Evolutionary conservation across 1,140 invertebrate genomes (phyloP), one percentile per base, ranked within the genome.

Genomic region (Brachionus koreanus): DNA sequence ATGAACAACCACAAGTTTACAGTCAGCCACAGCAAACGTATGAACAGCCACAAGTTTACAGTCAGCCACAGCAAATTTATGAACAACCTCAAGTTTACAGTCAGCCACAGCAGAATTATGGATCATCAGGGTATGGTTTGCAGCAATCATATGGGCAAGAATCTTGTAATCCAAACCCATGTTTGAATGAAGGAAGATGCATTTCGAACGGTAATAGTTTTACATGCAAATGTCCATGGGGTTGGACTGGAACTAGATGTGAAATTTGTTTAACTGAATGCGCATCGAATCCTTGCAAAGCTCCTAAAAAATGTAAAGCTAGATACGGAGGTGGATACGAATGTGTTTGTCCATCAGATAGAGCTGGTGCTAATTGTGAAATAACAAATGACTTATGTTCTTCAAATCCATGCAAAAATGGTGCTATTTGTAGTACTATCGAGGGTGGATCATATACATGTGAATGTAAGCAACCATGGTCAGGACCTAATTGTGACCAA

Each of bases 251-350:
- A 37, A 3, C 16, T 9, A 63, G 29, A 39, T 87, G 86, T 84
- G 82, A 84, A 46, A 67, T 42, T 33, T 85, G 86, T 42, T 72
- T 85, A 19, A 75, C 84, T 42, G 85, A 86, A 63, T 87, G 86
- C 83, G 35, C n/a, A 42, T 67, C 72, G 12, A 81, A 84, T 12
- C 86, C 86, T 0, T 87, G 86, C 82, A 57, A 23, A 69, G 84
- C 86, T 57, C 84, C 85, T 46, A 86, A 52, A 63, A 12, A 84
- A 39, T 87, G 86, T 84, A 63, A 82, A 7, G 85, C 86, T 13
- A 85, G 85, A 16, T 79, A 42, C 19, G 83, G 85, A 23, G 84
- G 86, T 69, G 84, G 83, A 79, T 88, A 76, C 76, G 84, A 69
- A 61, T 82, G 82, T 75, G 43, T 72, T 33, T 82, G 82, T 42